Base-by-base conservation (phyloP, 2,113 vertebrate species). In the Gambusia holbrooki region DNA sequence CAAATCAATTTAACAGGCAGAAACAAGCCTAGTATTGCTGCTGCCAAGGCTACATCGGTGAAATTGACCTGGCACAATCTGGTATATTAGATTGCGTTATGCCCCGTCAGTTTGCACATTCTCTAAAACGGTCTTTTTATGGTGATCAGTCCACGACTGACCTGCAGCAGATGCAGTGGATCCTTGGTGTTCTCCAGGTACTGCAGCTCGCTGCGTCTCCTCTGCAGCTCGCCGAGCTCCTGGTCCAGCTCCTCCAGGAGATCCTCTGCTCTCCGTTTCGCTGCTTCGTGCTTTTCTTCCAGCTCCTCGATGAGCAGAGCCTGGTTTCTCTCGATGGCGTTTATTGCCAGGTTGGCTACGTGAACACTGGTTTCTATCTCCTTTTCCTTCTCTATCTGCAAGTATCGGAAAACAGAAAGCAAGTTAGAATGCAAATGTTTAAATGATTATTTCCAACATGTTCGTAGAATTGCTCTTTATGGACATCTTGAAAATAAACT, bases 121-220 rank as follows among this genome's bases (percentile, higher is more conserved):
- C 5, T 19, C 19, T 58, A 58, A 58, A 58, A 58, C 5, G 1
- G 5, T 48, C 5, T 48, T 48, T 48, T 48, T 0, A 5, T 48
- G 45, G 45, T 19, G 45, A 19, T 17, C 14, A 7, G 45, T 19
- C 17, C 45, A 19, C n/a, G 33, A 68, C 72, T 51, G 1, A 93
- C 92, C 91, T 90, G 89, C 12, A 92, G 63, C 29, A 92, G 70
- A 54, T 88, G 79, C 2, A 92, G 74, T 1, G 82, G 78, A 71
- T 84, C 87, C 62, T 73, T 68, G 0, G 13, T 83, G 54, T 66
- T 69, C 71, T 84, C 65, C 69, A 92, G 90, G 22, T 79, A 27
- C 29, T 85, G 68, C 74, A 93, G 77, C 32, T 92, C 87, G 10
- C 25, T 73, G 67, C n/a, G 0, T 60, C 82, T 87, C 13, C 7